Conservation (phyloP, 2,113 vertebrate species). For the Odontophorus gujanensis region DNA sequence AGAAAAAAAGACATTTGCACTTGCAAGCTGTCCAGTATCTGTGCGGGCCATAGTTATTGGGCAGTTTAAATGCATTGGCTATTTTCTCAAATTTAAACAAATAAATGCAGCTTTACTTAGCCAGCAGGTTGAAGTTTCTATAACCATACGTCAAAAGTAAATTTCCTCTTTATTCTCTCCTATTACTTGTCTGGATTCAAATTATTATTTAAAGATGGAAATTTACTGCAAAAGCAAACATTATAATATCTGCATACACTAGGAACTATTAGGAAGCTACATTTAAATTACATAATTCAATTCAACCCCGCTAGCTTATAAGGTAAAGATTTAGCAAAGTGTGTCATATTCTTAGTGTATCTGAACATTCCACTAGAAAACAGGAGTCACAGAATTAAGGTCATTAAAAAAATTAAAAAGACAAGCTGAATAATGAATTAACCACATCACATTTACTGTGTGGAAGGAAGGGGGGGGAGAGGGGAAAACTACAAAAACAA, state of each 20-base stretch:
- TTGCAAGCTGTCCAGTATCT: not conserved
- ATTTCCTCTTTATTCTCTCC: not conserved
- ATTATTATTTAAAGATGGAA: not conserved
- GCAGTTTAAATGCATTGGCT: not conserved
- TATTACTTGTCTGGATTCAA: not conserved
- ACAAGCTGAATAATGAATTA: not conserved
- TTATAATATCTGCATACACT: not conserved
- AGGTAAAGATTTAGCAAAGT: not conserved
- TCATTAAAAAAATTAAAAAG: not conserved
- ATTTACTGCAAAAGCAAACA: not conserved
- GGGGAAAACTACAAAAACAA: not conserved
- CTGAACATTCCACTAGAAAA: not conserved
- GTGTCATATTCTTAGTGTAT: not conserved
- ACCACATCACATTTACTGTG: not conserved
- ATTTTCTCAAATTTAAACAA: constrained; percentile 11
- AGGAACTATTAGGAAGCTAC: not conserved
- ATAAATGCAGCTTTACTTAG: not conserved
- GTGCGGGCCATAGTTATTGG: not conserved
- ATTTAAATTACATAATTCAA: not conserved
- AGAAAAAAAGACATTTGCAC: not conserved
- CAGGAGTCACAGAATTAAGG: not conserved
- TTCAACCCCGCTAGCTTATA: not conserved
- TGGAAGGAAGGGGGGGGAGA: not conserved
- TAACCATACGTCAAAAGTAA: not conserved
- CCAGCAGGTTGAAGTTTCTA: not conserved